These are phyloP conservation scores for Odontocolon sp. DNA, from an alignment of 2,888 invertebrate species.

Conservation along the genomic window DNA sequence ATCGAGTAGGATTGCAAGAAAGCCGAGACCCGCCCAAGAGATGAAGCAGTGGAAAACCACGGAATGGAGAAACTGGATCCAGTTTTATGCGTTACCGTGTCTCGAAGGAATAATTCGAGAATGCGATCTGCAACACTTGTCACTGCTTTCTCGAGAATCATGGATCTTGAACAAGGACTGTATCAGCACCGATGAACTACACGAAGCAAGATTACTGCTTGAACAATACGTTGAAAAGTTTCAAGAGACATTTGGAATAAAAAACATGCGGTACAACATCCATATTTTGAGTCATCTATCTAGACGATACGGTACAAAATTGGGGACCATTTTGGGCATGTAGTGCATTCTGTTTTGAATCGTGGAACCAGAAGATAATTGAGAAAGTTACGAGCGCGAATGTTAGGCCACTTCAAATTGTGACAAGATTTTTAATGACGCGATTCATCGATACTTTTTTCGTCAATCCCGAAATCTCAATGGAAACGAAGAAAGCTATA, in stretches of 20 bases:
- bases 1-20: slow-evolving; percentile 1
- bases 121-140: slow-evolving; percentile 9
- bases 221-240: not conserved
- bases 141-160: not conserved
- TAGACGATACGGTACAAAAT: slow-evolving; percentile 24
- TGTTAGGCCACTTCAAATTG: slow-evolving; percentile 13
- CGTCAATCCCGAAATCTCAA: not conserved
- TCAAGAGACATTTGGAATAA: slow-evolving; percentile 6
- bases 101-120: slow-evolving; percentile 27
- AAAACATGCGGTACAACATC: slow-evolving; percentile 25
- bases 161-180: slow-evolving; percentile 13
- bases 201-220: not conserved
- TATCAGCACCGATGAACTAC: not conserved
- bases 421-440: not conserved
- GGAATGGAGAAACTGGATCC: slow-evolving; percentile 39
- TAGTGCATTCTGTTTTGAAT: slow-evolving; percentile 36
- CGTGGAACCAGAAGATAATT: slow-evolving; percentile 26
- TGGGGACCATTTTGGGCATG: slow-evolving; percentile 34
- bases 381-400: slow-evolving; percentile 6
- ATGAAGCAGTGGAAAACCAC: slow-evolving; percentile 41
- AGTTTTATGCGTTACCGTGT: slow-evolving; percentile 23
- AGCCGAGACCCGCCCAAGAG: slow-evolving; percentile 13
- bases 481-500: not conserved
- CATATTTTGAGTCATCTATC: slow-evolving; percentile 37
- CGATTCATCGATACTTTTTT: not conserved